These are phyloP conservation scores for Melanotaenia boesemani DNA, from an alignment of 2,797 vertebrate species.

Conservation along the genomic window DNA sequence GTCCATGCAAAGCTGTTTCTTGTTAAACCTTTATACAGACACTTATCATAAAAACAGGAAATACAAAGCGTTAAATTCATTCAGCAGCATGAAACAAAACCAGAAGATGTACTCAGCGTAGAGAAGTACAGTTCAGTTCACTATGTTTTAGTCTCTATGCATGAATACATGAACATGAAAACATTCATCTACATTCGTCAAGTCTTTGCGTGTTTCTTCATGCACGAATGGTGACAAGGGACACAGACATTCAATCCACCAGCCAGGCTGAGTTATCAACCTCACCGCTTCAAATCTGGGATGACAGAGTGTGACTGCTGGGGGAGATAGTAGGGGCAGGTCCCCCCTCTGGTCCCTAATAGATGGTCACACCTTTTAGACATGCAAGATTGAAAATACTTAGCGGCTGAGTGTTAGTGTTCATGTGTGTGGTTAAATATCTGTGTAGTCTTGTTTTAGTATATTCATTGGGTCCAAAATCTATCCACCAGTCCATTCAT, in stretches of 20 bases:
- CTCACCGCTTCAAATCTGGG: constrained; percentile 51
- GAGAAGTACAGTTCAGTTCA: neutral
- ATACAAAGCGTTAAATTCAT: neutral
- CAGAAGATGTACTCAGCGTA: neutral
- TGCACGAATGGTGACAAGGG: constrained; percentile 12
- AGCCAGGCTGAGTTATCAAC: constrained; percentile 58
- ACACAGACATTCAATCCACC: constrained; percentile 19
- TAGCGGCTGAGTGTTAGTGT: neutral
- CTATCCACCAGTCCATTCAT: no score
- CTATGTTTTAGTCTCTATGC: neutral
- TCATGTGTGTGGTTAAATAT: constrained; percentile 15
- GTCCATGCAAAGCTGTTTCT: neutral
- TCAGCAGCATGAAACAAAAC: neutral
- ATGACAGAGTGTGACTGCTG: constrained; percentile 63
- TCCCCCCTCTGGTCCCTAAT: constrained; percentile 44
- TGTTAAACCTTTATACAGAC: neutral
- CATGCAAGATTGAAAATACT: constrained; percentile 47
- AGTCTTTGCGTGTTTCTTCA: constrained; percentile 31
- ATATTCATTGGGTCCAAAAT: neutral
- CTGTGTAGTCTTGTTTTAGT: neutral
- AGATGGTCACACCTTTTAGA: constrained; percentile 66
- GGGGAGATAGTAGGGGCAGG: neutral
- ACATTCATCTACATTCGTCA: constrained; percentile 20
- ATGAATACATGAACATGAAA: constrained; percentile 23
- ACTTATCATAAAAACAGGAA: neutral